A percentile compares a stretch with the other conserved stretches of the same genome.
Conservation (phyloP, 1,140 invertebrate species). For the Aradophagus sp. region DNA sequence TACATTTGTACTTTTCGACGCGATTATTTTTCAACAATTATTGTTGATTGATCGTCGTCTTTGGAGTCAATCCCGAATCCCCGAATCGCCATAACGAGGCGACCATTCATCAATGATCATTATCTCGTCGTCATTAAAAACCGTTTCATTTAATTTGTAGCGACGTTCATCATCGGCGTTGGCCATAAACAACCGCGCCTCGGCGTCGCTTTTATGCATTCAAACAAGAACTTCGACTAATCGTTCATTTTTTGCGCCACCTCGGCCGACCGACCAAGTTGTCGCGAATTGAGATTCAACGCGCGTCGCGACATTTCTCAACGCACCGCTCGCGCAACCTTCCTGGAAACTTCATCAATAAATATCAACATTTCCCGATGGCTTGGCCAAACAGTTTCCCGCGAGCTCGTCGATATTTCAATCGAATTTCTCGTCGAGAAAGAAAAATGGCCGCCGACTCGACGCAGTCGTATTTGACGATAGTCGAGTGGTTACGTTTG, state of each 20-base stretch:
- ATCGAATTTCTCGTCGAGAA: not conserved
- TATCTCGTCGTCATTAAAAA: constrained; percentile 3
- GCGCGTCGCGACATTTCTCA: constrained; percentile 16
- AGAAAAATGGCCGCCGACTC: too few species aligned
- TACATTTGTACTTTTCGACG: too few species aligned
- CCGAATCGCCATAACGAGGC: too few species aligned
- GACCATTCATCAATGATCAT: not conserved
- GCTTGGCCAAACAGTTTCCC: constrained; percentile 3
- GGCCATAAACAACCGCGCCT: constrained; percentile 5
- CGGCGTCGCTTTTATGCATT: constrained; percentile 11
- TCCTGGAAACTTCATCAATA: constrained; percentile 15
- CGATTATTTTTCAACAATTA: too few species aligned
- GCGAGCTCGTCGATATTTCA: constrained; percentile 7
- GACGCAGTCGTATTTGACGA: too few species aligned
- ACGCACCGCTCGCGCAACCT: constrained; percentile 9
- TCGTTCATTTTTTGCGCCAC: constrained; percentile 10
- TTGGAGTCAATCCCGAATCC: too few species aligned
- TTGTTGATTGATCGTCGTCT: too few species aligned
- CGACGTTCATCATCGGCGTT: not conserved
- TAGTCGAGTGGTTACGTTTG: too few species aligned
- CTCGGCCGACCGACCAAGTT: not conserved
- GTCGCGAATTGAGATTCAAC: constrained; percentile 25
- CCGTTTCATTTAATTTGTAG: constrained; percentile 2
- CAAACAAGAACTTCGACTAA: constrained; percentile 16
- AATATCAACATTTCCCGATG: constrained; percentile 8